Base-by-base conservation (phyloP, 2,888 invertebrate species). In the Campoplex nolae region DNA sequence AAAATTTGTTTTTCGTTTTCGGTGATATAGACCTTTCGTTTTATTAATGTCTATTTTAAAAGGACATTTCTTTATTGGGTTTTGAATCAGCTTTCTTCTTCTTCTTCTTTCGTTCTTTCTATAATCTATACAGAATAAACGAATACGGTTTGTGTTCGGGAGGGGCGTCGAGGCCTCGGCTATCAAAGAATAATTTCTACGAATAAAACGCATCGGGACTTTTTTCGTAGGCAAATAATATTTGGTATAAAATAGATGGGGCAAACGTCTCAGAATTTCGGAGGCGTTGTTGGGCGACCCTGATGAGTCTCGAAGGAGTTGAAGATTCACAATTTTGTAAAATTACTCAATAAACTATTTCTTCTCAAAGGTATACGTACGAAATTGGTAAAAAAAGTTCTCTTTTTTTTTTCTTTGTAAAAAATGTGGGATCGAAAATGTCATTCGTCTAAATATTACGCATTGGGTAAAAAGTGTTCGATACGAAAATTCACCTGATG, bases 61-160 rank as follows among this genome's bases (percentile, higher is more conserved):
- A 48, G 9, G 38, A 54, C 28, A 38, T 38, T 75, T 42, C 38
- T 58, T 58, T n/a, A 32, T 65, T n/a, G 13, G 65, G 48, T 11
- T 8, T 65, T 13, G 0, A 45, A 65, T 48, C 45, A 38, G 67
- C 67, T 65, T 54, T 54, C n/a, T 38, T 38, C 42, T 48, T 38
- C 42, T 71, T 78, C 77, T n/a, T 73, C 77, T 58, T 23, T 23
- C 23, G n/a, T n/a, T n/a, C 0, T 23, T 23, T 23, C 42, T 67
- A 73, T 67, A 65, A 75, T 84, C 70, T 84, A 75, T 80, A 75
- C 62, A 80, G 84, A 79, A 74, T 62, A n/a, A 84, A 75, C 71
- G 71, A 68, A 73, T 84, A 84, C 71, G 75, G 75, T 84, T 48
- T 51, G 62, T 58, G 62, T 74, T 3, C 42, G n/a, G 58, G 68